Conservation (phyloP, 2,888 invertebrate genomes). For the Sarcophaga subvicina region DNA sequence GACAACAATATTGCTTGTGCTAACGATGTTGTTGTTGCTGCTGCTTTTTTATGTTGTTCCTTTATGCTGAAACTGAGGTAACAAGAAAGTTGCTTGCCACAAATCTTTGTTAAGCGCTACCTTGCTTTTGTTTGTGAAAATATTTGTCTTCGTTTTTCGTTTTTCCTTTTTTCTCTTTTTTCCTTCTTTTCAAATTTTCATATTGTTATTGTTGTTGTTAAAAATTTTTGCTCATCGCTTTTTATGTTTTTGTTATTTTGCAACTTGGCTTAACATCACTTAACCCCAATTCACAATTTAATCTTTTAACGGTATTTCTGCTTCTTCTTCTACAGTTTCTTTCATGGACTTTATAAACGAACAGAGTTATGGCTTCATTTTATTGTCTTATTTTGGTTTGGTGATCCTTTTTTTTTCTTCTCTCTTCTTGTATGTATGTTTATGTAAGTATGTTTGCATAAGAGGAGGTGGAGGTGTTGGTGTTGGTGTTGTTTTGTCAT, state of each 20-base stretch:
- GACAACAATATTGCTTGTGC: conserved; percentile 18
- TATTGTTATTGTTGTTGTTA: conserved; percentile 37
- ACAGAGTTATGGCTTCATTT: conserved; percentile 41
- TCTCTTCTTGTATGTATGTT: neutral
- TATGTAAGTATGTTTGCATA: too few species aligned
- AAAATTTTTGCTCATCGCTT: conserved; percentile 29
- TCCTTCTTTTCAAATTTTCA: conserved; percentile 44
- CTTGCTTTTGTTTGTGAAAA: conserved; percentile 55
- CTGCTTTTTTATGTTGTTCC: conserved; percentile 26
- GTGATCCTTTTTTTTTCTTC: neutral
- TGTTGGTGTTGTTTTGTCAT: conserved; percentile 29
- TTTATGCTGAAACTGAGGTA: conserved; percentile 29
- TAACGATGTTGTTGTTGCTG: conserved; percentile 6
- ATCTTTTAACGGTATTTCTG: conserved; percentile 70
- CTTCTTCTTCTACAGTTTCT: neutral
- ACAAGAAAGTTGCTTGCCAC: conserved; percentile 39
- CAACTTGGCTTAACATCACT: conserved; percentile 67
- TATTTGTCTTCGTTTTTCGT: conserved; percentile 52
- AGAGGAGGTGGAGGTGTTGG: neutral
- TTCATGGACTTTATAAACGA: conserved; percentile 13
- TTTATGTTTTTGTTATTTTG: conserved; percentile 58
- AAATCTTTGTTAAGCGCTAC: conserved; percentile 54
- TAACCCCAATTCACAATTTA: conserved; percentile 74
- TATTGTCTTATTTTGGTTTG: conserved; percentile 46
- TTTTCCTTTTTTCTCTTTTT: too few species aligned